Base-by-base conservation (phyloP, 2,797 vertebrate genomes). In the Podarcis siculus region DNA sequence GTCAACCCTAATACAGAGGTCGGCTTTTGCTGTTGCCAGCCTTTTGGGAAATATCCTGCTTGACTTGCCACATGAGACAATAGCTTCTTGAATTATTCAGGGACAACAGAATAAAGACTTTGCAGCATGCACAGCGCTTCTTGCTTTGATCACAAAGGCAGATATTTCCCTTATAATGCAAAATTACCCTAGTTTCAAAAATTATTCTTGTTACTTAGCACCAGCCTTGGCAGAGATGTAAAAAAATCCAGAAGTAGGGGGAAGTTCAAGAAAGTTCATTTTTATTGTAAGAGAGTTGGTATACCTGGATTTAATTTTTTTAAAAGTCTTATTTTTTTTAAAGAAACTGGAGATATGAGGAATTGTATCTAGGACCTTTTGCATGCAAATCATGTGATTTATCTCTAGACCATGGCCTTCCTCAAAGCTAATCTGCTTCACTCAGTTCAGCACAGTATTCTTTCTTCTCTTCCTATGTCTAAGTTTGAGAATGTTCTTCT, bases 171-270 rank as follows among this genome's bases (percentile, higher is more conserved):
- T 85, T 67, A 64, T 49, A 88, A 37, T 9, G 4, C 30, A 93
- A 93, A 87, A 71, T 94, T 90, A 72, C 4, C 76, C 89, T 67
- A 64, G 21, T n/a, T 86, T 89, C 72, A 85, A 91, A 77, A 91
- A 89, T 84, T 37, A 81, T 67, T 67, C 66, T 93, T 75, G 42
- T 92, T 64, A 84, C 32, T 86, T 87, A 55, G 92, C 49, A 85
- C 35, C 82, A 42, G 83, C 39, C 77, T 87, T 90, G 89, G 93
- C 84, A 91, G 84, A 87, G 49, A 61, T n/a, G 19, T 9, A 82
- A 15, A 64, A 67, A 45, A 32, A 15, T 15, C 15, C 8, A 84
- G 45, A 85, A 90, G 35, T 49, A 42, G 8, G 21, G 91, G 81
- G n/a, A 79, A 32, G 83, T n/a, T 77, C 58, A 49, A 35, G 12